Evolutionary conservation across 2,797 vertebrate genomes (phyloP), one percentile per base, ranked within the genome.

Genomic region (Alcedo atthis): DNA sequence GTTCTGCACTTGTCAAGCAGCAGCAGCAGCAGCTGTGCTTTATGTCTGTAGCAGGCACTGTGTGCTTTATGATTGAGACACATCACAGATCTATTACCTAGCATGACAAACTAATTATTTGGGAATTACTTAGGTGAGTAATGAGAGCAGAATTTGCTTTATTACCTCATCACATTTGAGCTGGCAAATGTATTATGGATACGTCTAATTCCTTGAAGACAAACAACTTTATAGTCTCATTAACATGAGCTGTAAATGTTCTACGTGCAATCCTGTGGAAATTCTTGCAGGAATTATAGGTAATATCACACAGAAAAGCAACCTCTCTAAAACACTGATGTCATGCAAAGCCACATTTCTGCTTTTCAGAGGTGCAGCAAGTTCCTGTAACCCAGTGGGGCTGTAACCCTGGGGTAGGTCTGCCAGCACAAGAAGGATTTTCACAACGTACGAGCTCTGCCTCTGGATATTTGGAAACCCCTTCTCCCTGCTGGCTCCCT

Each of bases 381-480:
- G 63, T 9, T 43, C 4, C 2, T 7, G 64, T 85, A 91, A 89
- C 67, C 90, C 37, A 15, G 88, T 20, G 67, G 43, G 53, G 37
- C 26, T 40, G 64, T 74, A 80, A 82, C 61, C 75, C 55, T 2
- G 26, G 75, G 80, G 53, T 64, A 85, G 80, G 64, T 45, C 67
- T 81, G 80, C 79, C 80, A 75, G 54, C 21, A 40, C 42, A 75
- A 74, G 18, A 70, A 68, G 83, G 71, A 62, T 75, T 88, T 93
- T 91, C 76, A 70, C 77, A 64, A 42, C 3, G 9, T 35, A n/a
- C 0, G 15, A 79, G 40, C 30, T 55, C 35, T 90, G 86, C 93
- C 92, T 70, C 55, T 10, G 80, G 88, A 88, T 88, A 30, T 76
- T 80, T 61, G 91, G 91, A 76, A 95, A 73, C 83, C 43, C 58